Evolutionary conservation across 2,113 vertebrate genomes (phyloP).

Genomic region (Capreolus pygargus): DNA sequence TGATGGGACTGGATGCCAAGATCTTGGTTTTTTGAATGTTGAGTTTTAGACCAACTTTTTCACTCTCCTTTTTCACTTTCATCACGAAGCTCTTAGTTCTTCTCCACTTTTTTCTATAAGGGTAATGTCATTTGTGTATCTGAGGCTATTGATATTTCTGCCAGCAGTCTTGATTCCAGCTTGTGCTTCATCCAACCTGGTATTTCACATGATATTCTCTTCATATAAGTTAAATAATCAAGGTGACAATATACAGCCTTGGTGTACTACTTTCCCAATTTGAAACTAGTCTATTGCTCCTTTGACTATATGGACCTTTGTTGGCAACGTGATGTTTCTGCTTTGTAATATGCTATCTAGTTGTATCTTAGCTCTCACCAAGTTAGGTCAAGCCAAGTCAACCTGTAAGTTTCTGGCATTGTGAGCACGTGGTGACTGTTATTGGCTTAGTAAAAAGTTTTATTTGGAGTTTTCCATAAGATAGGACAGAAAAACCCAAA

Average conservation of each 20-base stretch:
- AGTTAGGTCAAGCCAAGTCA: background rate
- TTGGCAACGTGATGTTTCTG: background rate
- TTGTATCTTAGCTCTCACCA: background rate
- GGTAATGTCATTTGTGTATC: background rate
- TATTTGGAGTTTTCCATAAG: background rate
- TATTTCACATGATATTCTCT: background rate
- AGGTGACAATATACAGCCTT: background rate
- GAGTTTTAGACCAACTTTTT: background rate
- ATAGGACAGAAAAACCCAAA: background rate
- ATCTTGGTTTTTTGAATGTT: background rate
- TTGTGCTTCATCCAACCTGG: accelerated
- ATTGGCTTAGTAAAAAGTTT: background rate
- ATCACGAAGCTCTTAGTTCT: background rate
- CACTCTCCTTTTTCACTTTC: background rate
- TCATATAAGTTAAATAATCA: background rate
- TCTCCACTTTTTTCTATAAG: background rate
- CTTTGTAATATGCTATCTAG: background rate
- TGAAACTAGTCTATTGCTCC: background rate
- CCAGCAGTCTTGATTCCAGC: background rate
- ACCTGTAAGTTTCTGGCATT: background rate
- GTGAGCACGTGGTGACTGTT: background rate
- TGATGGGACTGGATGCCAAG: background rate
- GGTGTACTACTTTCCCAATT: background rate
- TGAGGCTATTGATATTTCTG: background rate
- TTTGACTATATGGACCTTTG: background rate